Evolutionary conservation across 2,113 vertebrate species (phyloP).

Genomic region (Leucoraja erinaceus): DNA sequence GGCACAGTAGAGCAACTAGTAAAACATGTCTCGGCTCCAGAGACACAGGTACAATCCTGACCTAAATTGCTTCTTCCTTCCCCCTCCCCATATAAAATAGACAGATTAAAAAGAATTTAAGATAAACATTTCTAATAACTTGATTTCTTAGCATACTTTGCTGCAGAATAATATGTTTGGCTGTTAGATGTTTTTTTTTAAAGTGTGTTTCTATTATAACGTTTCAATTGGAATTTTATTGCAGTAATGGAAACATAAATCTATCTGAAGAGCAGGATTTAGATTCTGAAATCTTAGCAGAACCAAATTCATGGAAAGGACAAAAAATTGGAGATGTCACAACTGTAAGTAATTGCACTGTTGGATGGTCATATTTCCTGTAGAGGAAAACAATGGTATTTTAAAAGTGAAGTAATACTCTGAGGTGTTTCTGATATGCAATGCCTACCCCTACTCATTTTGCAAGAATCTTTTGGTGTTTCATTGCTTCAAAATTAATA

Average conservation of each 20-base stretch:
- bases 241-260: constrained; percentile 47
- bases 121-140: neutral
- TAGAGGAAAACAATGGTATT: neutral
- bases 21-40: too few relatives aligned
- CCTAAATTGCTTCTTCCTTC: too few relatives aligned
- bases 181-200: neutral
- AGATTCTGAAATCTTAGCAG: constrained; percentile 71
- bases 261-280: constrained; percentile 58
- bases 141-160: neutral
- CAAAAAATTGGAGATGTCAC: constrained; percentile 70
- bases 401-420: neutral
- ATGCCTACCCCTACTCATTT: neutral
- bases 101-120: neutral
- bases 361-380: too few relatives aligned
- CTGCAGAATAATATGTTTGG: neutral
- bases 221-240: constrained; percentile 50
- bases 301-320: constrained; percentile 64
- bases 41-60: too few relatives aligned
- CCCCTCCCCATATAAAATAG: neutral
- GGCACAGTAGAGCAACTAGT: too few relatives aligned
- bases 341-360: constrained; percentile 64
- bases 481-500: neutral
- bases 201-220: neutral
- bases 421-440: neutral
- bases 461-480: neutral